Percentiles rank a stretch among this genome's conserved stretches.
These are phyloP conservation scores for Gallinago stenura DNA, from an alignment of 2,797 vertebrate species.

Conservation along the genomic window DNA sequence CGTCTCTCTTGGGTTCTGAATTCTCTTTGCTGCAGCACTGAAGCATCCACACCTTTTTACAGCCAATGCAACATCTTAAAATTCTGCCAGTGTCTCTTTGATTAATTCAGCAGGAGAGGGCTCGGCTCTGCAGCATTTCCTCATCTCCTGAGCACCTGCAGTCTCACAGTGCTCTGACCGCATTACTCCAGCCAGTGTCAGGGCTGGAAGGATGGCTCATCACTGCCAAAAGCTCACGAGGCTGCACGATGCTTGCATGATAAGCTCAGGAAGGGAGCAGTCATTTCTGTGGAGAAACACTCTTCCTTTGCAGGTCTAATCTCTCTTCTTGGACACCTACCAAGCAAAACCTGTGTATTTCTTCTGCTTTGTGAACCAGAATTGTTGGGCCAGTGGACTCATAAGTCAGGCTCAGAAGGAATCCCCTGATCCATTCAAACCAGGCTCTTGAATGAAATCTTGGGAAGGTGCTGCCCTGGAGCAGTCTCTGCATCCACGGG, in stretches of 20 bases:
- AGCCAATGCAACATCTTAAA: background rate
- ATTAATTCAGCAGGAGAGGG: background rate
- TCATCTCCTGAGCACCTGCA: background rate
- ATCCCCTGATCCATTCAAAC: background rate
- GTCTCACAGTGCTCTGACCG: background rate
- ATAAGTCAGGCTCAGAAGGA: background rate
- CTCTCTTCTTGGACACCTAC: background rate
- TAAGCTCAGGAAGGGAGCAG: background rate
- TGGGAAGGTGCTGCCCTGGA: background rate
- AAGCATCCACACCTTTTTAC: background rate
- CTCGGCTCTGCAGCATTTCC: background rate
- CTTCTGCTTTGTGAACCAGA: background rate
- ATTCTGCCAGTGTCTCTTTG: background rate
- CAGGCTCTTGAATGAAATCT: background rate
- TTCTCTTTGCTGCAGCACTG: background rate
- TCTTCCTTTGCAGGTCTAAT: background rate
- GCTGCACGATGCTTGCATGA: rapidly evolving
- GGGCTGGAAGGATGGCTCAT: background rate
- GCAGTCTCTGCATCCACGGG: background rate
- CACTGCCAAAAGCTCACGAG: background rate
- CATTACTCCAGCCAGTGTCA: background rate
- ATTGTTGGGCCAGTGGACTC: background rate
- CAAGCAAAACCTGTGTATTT: background rate
- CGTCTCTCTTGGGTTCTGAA: background rate
- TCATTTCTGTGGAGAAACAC: background rate